Evolutionary conservation across 2,113 vertebrate genomes (phyloP).

Genomic region (Pteruthius melanotis): DNA sequence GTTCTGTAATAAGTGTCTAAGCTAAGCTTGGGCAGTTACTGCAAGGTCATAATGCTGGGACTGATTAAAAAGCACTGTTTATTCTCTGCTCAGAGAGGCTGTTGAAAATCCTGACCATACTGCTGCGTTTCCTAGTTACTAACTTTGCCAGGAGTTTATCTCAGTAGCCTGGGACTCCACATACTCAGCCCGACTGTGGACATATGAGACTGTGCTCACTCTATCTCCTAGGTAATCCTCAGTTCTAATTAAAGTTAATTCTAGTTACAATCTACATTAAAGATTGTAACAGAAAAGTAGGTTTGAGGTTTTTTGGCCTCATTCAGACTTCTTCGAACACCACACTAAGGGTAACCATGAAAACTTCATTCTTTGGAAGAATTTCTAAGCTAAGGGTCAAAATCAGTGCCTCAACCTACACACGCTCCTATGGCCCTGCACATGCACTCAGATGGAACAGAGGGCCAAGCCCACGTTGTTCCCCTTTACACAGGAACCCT

Average conservation of each 20-base stretch:
- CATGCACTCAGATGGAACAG: accelerated
- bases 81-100: not conserved
- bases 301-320: not conserved
- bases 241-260: not conserved
- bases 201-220: accelerated
- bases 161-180: not conserved
- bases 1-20: not conserved
- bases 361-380: accelerated
- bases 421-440: not conserved
- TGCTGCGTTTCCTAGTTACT: not conserved
- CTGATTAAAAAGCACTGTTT: not conserved
- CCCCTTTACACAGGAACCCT: not conserved
- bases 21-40: not conserved
- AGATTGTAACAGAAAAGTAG: not conserved
- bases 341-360: not conserved
- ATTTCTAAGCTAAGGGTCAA: not conserved
- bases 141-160: not conserved
- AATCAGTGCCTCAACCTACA: accelerated
- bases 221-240: not conserved
- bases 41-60: not conserved
- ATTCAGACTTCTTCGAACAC: not conserved
- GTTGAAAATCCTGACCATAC: not conserved
- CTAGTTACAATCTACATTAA: too few relatives aligned
- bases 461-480: not conserved
- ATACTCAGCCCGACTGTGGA: not conserved